Base-by-base conservation (phyloP, 1,140 invertebrate genomes). In the Drosophila lacertosa region DNA sequence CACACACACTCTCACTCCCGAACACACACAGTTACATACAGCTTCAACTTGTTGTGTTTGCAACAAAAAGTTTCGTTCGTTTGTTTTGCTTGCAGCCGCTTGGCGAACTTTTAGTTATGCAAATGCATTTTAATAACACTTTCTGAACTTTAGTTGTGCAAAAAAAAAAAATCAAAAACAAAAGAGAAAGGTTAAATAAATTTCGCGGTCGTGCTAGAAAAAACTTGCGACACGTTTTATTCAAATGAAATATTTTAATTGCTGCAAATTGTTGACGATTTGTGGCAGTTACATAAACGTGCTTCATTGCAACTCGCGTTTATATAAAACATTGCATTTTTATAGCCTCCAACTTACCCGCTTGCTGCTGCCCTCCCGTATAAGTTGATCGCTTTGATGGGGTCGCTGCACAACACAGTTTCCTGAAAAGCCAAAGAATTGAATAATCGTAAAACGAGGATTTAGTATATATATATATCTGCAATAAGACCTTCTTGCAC, bases 341-440 rank as follows among this genome's bases (percentile, higher is more conserved):
- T 10, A 20, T 16, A 59, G 37, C 13, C 15, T 11, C 22, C 33
- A 7, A 69, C 94, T 94, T 92, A 96, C 95, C 92, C 95, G 91
- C 89, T 94, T 95, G 68, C 94, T 94, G 89, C 94, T 94, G 64
- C 95, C 95, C 89, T 95, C 95, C 54, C 93, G 93, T 74, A 96
- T 95, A 66, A 95, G 94, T 90, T 96, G 95, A 91, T 95, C 94
- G 13, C 93, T 93, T 79, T 95, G 94, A 51, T 95, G 95, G 20
- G 95, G 94, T 78, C 96, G 95, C 92, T 96, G 95, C 40, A 97
- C 95, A 39, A 96, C 94, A 91, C 96, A 97, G 84, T 94, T 97
- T 90, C 93, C 95, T 96, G 90, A 39, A 92, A 92, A 11, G 5
- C 32, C n/a, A 42, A 47, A 59, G 39, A 47, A 29, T 69, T 45